A percentile compares a stretch with the other conserved stretches of the same genome.
phyloP scores from a whole-genome alignment of 2,113 vertebrate genomes.

The Passerina amoena region DNA sequence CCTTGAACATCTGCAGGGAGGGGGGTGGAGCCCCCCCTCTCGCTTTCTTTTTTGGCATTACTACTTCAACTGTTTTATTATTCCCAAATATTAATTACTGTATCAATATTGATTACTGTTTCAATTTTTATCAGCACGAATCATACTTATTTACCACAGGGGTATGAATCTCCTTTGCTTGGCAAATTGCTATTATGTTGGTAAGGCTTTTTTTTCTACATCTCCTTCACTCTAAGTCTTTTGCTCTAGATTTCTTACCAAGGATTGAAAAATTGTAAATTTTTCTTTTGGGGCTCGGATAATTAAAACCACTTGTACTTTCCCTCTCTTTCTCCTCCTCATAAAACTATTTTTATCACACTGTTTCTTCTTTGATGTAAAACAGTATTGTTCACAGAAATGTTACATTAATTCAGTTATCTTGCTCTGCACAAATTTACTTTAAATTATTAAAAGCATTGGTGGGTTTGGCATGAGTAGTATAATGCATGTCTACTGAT shows the following conservation, averaged over 20 bases:
- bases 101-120: too few species aligned
- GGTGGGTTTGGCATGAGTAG: background rate
- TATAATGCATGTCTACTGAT: background rate
- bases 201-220: background rate
- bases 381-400: background rate
- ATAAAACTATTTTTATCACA: background rate
- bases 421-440: background rate
- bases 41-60: too few species aligned
- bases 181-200: background rate
- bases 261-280: background rate
- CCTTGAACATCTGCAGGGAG: too few species aligned
- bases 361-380: background rate
- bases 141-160: too few species aligned
- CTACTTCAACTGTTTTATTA: too few species aligned
- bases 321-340: background rate
- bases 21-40: too few species aligned
- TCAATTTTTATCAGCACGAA: too few species aligned
- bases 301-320: background rate
- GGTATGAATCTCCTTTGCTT: background rate
- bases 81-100: too few species aligned
- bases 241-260: background rate
- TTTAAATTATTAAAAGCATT: background rate
- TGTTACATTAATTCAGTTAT: background rate
- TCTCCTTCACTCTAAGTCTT: background rate
- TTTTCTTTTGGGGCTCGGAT: background rate